phyloP scores from a whole-genome alignment of 2,888 invertebrate species.

The Trichogramma dendrolimi region DNA sequence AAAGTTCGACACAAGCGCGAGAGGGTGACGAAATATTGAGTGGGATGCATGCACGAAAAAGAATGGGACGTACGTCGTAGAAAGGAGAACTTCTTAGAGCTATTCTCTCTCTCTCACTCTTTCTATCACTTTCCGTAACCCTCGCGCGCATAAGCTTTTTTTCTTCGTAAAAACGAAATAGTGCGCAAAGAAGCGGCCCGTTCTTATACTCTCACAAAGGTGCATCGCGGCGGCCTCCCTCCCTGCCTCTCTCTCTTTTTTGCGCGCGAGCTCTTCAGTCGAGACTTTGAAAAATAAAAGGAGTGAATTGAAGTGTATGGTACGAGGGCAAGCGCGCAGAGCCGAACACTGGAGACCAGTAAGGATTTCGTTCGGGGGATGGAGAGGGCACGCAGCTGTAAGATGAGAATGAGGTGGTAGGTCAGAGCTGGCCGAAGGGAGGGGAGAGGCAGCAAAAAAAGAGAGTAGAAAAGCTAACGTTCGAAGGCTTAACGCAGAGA shows the following conservation, averaged over 20 bases:
- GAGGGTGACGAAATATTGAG: conserved; percentile 4
- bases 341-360: conserved; percentile 13
- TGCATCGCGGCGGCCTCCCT: neutral
- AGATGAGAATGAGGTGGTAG: neutral
- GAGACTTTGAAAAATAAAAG: conserved; percentile 32
- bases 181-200: conserved; percentile 32
- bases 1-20: neutral
- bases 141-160: no score
- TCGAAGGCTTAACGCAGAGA: conserved; percentile 5
- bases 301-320: conserved; percentile 17
- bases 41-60: neutral
- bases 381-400: conserved; percentile 3
- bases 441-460: neutral
- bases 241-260: neutral
- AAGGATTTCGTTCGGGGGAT: conserved; percentile 8
- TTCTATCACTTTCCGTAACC: conserved; percentile 3
- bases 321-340: conserved; percentile 7
- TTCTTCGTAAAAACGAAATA: conserved; percentile 36
- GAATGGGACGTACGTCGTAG: neutral
- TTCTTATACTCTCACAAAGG: conserved; percentile 31
- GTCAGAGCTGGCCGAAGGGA: neutral
- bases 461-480: conserved; percentile 7
- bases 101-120: conserved; percentile 4
- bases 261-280: conserved; percentile 19
- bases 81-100: conserved; percentile 19